Evolutionary conservation across 2,888 invertebrate species (phyloP), one percentile per base, ranked within the genome.

Genomic region (Amiota mariae): DNA sequence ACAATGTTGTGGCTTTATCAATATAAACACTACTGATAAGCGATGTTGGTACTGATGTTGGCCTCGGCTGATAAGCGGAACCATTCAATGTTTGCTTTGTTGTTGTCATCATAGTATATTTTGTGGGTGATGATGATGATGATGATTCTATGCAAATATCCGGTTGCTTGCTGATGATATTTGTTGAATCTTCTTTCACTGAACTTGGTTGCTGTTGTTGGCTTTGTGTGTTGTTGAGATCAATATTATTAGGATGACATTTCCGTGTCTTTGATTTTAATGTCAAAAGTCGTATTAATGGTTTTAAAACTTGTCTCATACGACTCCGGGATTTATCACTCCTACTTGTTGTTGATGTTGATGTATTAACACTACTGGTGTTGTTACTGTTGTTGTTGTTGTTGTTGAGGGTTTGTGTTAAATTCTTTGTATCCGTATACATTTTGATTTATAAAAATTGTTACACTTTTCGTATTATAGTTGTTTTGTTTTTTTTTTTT

Each of bases 371-470:
- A 71, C 76, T 67, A n/a, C n/a, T n/a, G n/a, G n/a, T n/a, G n/a
- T n/a, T n/a, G n/a, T n/a, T n/a, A n/a, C n/a, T n/a, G 63, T 9
- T 77, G 75, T 56, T 73, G 76, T 20, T 77, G 63, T 9, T 77
- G 75, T 56, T 73, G 76, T 20, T 77, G 75, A 36, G 36, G 6
- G 36, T 36, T 36, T 36, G 36, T 70, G 85, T 78, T 73, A 89
- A 72, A 75, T 89, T 89, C 78, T 89, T 89, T 15, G 89, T 86
- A 83, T 89, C 88, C 78, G 88, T 85, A 80, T 86, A 89, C 88
- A 89, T 89, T 77, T 70, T 75, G 24, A 61, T 75, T 78, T 49
- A 67, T n/a, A 51, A 51, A 51, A 24, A 24, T 36, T 36, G 36
- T 36, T 24, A 2, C 24, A 24, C 24, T 24, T 24, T 24, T 24